phyloP scores from a whole-genome alignment of 2,888 invertebrate genomes.

The Arge pagana region DNA sequence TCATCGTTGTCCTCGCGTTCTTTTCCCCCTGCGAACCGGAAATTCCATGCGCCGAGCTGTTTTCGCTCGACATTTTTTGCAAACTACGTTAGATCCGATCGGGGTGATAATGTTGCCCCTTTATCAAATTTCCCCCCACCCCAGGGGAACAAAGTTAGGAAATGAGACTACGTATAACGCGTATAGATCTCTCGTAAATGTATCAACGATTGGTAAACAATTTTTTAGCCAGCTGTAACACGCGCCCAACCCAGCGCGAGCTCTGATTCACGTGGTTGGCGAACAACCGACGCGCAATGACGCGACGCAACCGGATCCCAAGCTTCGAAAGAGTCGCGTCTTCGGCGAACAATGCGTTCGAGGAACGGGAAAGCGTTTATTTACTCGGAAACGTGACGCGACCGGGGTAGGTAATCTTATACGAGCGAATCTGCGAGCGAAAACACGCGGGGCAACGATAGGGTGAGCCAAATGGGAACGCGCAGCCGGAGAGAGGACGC shows the following conservation, averaged over 20 bases:
- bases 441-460: too few species aligned
- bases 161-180: constrained; percentile 11
- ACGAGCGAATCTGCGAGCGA: too few species aligned
- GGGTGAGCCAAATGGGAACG: too few species aligned
- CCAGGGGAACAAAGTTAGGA: neutral
- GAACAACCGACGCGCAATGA: constrained; percentile 9
- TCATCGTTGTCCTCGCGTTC: constrained; percentile 13
- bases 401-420: too few species aligned
- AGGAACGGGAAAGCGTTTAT: too few species aligned
- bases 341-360: too few species aligned
- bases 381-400: too few species aligned
- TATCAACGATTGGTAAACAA: constrained; percentile 21
- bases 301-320: constrained; percentile 2
- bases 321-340: neutral
- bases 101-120: too few species aligned
- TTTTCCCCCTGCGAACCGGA: neutral
- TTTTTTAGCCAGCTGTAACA: constrained; percentile 7
- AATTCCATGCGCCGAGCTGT: too few species aligned
- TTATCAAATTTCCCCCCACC: too few species aligned
- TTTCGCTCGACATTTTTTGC: neutral
- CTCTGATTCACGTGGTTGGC: constrained; percentile 20
- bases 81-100: too few species aligned
- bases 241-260: neutral
- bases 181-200: constrained; percentile 18
- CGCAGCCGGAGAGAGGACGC: too few species aligned